A percentile compares a stretch with the other conserved stretches of the same genome.
Evolutionary conservation across 1,140 invertebrate genomes (phyloP).

Genomic region (Drosophila saltans): DNA sequence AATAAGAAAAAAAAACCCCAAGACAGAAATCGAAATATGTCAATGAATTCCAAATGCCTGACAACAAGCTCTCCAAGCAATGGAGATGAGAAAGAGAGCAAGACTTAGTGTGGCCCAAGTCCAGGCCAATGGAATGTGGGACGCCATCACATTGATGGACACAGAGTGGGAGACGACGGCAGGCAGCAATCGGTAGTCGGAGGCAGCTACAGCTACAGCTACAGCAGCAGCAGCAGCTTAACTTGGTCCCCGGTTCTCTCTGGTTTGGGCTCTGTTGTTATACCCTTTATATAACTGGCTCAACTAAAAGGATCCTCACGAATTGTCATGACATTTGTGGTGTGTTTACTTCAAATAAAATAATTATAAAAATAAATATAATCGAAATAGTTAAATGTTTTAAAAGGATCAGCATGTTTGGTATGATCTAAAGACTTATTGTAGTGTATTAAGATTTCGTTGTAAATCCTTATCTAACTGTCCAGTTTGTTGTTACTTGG

Average conservation of each 20-base stretch:
- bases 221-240: constrained; percentile 42
- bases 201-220: background rate
- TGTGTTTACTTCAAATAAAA: too few relatives aligned
- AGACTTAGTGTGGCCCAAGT: constrained; percentile 59
- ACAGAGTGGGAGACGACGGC: constrained; percentile 20
- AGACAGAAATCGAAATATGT: constrained; percentile 74
- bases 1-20: constrained; percentile 16
- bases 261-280: constrained; percentile 19
- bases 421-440: background rate
- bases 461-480: background rate
- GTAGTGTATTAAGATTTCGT: constrained; percentile 7
- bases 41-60: constrained; percentile 76
- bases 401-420: too few relatives aligned
- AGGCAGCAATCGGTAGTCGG: too few relatives aligned
- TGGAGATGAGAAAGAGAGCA: constrained; percentile 15
- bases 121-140: constrained; percentile 58
- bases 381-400: too few relatives aligned
- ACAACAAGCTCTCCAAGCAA: constrained; percentile 34
- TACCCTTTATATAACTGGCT: constrained; percentile 21
- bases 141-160: constrained; percentile 77
- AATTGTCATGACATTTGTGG: background rate
- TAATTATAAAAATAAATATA: too few relatives aligned
- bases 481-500: constrained; percentile 50
- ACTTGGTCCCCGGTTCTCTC: constrained; percentile 37
- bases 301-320: background rate